phyloP scores from a whole-genome alignment of 1,140 invertebrate species.

The Coptotermes formosanus region DNA sequence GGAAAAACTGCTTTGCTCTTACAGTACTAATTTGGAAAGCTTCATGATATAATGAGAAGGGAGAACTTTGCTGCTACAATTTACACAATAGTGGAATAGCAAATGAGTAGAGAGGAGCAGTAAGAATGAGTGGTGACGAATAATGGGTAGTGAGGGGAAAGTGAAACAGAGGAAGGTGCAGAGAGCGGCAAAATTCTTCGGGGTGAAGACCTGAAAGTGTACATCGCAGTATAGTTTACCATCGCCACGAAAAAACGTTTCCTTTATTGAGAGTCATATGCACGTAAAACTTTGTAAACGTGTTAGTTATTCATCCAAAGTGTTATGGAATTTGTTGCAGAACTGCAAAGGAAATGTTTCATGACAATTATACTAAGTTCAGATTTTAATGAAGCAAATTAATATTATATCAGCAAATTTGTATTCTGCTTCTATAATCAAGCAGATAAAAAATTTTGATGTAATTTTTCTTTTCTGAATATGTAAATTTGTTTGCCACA shows the following conservation, averaged over 20 bases:
- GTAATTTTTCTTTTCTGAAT: too few species aligned
- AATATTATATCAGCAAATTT: too few species aligned
- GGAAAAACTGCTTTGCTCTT: background rate
- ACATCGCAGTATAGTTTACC: background rate
- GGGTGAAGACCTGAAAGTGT: background rate
- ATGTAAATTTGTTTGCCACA: too few species aligned
- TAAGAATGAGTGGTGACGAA: background rate
- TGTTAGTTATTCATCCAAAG: too few species aligned
- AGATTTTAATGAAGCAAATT: too few species aligned
- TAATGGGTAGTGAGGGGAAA: background rate
- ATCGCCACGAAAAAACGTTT: background rate
- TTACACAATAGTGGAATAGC: slow-evolving; percentile 8
- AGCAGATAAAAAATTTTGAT: too few species aligned
- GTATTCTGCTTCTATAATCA: too few species aligned
- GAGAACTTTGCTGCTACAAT: slow-evolving; percentile 12
- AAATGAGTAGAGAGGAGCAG: background rate
- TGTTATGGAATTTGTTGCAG: too few species aligned
- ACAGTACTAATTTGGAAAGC: background rate
- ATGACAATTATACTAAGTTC: too few species aligned
- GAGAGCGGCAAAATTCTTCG: background rate
- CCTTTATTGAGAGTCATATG: too few species aligned
- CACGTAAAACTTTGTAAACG: too few species aligned
- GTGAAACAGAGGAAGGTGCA: background rate
- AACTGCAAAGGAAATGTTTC: too few species aligned
- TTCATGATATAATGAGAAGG: background rate